Evolutionary conservation across 2,888 invertebrate species (phyloP).

Genomic region (Arenicola marina): DNA sequence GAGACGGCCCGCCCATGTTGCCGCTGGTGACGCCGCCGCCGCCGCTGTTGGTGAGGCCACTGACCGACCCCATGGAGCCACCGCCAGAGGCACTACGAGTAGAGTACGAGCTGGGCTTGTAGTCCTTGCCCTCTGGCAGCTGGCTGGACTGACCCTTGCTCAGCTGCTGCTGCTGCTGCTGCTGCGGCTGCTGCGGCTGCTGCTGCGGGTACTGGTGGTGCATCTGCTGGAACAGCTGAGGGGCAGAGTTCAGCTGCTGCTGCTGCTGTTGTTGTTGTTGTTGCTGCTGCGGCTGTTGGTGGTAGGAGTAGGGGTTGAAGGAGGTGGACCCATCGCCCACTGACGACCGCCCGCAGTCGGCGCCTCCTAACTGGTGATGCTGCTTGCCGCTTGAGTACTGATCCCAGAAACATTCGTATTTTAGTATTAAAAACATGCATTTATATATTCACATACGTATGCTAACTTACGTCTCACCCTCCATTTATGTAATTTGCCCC

Average conservation of each 20-base stretch:
- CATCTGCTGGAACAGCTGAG: neutral
- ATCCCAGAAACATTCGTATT: too few species aligned
- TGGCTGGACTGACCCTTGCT: neutral
- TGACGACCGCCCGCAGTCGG: too few species aligned
- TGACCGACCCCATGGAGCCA: neutral
- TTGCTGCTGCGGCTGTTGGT: constrained; percentile 10
- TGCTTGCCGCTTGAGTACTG: too few species aligned
- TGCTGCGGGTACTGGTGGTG: constrained; percentile 5
- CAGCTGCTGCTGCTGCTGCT: constrained; percentile 12
- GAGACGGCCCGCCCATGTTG: neutral
- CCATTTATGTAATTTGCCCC: too few species aligned
- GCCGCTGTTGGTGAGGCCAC: neutral
- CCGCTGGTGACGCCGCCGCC: neutral
- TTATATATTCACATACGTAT: too few species aligned
- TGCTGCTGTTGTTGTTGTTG: constrained; percentile 38
- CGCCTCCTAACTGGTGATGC: too few species aligned
- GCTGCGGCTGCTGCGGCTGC: constrained; percentile 10
- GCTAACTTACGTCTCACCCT: too few species aligned
- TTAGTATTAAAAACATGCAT: too few species aligned
- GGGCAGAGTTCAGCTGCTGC: constrained; percentile 3
- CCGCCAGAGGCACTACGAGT: neutral
- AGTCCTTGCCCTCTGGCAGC: neutral
- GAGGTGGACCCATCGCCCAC: constrained; percentile 4
- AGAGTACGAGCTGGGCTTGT: too few species aligned
- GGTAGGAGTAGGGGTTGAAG: neutral